Base-by-base conservation (phyloP, 1,140 invertebrate genomes). In the Drosophila kanapiae region DNA sequence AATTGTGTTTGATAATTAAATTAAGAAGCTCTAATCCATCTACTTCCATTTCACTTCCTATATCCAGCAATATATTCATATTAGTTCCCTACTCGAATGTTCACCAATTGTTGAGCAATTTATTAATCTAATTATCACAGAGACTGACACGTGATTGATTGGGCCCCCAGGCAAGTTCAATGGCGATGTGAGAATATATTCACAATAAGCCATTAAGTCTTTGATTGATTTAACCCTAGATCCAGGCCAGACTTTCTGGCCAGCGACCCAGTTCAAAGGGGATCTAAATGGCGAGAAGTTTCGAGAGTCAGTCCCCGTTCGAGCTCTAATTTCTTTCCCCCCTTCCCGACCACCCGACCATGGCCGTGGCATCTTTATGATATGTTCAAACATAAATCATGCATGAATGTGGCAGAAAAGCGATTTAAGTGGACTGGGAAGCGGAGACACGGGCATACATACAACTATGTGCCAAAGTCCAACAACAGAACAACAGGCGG, bases 121-220 rank as follows among this genome's bases (percentile, higher is more conserved):
- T 77, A 77, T 78, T 77, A 37, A 69, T 45, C 63, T 49, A 78
- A 78, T 77, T 78, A 78, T 42, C 16, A 33, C 23, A 9, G 9
- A 13, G 31, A 77, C 31, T 61, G 75, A 38, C 63, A 54, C 14
- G 43, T 78, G 74, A 78, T 78, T 69, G 63, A 78, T 77, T 42
- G 54, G 13, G 13, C 16, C 54, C 4, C 18, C 14, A 1, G 42
- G n/a, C 47, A 75, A 65, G 29, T n/a, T 53, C 35, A 59, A 76
- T 14, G 72, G n/a, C 31, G 29, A 58, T 58, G 54, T 47, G 45
- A 16, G 38, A 51, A 75, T 75, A 45, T 54, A 75, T 67, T 38
- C 62, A 31, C 42, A 76, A 57, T 68, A 78, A 78, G 74, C 75
- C 75, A 78, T 77, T 77, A 69, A 78, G 74, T 60, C 72, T 68